Evolutionary conservation across 2,113 vertebrate genomes (phyloP).

Genomic region (Ceyx cyanopectus): DNA sequence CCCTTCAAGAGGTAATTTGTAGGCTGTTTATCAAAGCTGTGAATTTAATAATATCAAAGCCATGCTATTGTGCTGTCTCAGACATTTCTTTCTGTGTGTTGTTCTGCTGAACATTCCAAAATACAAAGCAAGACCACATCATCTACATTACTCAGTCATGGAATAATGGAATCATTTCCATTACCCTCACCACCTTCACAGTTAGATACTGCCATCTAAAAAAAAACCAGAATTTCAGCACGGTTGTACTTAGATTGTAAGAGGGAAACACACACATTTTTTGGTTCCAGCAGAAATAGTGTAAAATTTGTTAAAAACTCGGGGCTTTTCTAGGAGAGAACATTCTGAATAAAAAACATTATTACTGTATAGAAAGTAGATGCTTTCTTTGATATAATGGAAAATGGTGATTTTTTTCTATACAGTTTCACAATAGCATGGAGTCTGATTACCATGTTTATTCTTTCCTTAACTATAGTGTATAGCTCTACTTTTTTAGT

Average conservation of each 20-base stretch:
- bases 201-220: neutral
- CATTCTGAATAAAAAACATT: neutral
- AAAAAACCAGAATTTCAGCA: neutral
- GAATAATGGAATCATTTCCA: neutral
- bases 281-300: neutral
- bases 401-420: neutral
- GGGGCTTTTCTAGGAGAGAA: neutral
- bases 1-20: slow-evolving; percentile 75
- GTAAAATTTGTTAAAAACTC: neutral
- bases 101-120: slow-evolving; percentile 25
- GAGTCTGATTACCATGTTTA: neutral
- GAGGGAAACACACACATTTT: neutral
- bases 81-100: slow-evolving; percentile 12
- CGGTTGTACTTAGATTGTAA: neutral
- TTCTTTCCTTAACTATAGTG: neutral
- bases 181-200: neutral
- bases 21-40: slow-evolving; percentile 76
- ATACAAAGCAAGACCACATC: neutral
- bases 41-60: slow-evolving; percentile 75
- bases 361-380: neutral
- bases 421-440: neutral
- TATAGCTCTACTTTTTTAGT: neutral
- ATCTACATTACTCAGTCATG: neutral
- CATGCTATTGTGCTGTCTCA: neutral
- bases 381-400: neutral